Evolutionary conservation across 2,888 invertebrate species (phyloP).

Genomic region (Oligia strigilis): DNA sequence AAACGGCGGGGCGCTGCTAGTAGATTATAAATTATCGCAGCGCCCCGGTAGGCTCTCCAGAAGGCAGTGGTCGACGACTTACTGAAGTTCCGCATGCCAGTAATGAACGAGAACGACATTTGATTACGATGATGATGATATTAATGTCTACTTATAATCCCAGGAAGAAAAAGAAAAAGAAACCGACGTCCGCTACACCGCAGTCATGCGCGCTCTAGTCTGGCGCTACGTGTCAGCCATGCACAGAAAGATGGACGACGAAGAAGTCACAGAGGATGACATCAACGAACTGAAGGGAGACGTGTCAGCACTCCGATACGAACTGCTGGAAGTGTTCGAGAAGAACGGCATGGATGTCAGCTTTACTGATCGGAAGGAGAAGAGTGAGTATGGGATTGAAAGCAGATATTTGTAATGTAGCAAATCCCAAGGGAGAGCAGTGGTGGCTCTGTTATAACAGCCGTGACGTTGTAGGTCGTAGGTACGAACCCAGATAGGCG

Average conservation of each 20-base stretch:
- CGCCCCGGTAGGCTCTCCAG: no score
- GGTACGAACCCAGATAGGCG: neutral
- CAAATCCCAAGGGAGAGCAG: neutral
- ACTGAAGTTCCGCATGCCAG: neutral
- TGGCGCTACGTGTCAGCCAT: constrained; percentile 97
- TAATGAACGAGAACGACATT: neutral
- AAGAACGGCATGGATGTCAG: constrained; percentile 97
- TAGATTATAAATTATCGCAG: no score
- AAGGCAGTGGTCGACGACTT: no score
- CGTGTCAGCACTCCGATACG: constrained; percentile 97
- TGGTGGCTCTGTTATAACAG: neutral
- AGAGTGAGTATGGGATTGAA: constrained; percentile 88
- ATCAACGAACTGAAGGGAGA: constrained; percentile 98
- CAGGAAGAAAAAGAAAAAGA: constrained; percentile 92
- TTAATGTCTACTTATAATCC: neutral
- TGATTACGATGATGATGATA: neutral
- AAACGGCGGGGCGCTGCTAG: no score
- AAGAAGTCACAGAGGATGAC: constrained; percentile 97
- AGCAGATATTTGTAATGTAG: neutral
- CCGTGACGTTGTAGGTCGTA: neutral
- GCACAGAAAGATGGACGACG: constrained; percentile 95
- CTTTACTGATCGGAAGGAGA: constrained; percentile 93
- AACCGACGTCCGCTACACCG: constrained; percentile 93
- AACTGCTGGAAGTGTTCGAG: constrained; percentile 96
- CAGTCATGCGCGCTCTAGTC: constrained; percentile 97